These are phyloP conservation scores for Troglohyphantes excavatus DNA, from an alignment of 2,888 invertebrate genomes.

Conservation along the genomic window DNA sequence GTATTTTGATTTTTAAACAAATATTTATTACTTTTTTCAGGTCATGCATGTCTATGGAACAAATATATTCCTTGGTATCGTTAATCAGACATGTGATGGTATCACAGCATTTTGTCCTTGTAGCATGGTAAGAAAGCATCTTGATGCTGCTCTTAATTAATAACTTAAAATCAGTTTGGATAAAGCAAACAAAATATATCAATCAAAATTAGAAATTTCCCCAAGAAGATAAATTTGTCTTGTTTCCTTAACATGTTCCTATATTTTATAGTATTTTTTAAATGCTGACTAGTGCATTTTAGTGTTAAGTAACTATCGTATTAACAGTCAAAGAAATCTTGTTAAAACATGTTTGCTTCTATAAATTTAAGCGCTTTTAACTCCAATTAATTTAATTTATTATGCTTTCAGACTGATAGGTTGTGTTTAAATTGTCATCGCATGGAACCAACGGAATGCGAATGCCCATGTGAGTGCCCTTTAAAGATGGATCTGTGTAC, in stretches of 20 bases:
- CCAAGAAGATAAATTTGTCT: too few relatives aligned
- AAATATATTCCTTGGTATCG: slow-evolving; percentile 93
- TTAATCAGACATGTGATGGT: slow-evolving; percentile 92
- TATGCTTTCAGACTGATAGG: slow-evolving; percentile 86
- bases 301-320: too few relatives aligned
- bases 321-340: too few relatives aligned
- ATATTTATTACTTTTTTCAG: slow-evolving; percentile 79
- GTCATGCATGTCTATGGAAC: slow-evolving; percentile 88
- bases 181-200: too few relatives aligned
- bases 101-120: slow-evolving; percentile 94
- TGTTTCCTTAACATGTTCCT: too few relatives aligned
- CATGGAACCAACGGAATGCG: slow-evolving; percentile 96
- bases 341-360: not conserved
- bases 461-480: slow-evolving; percentile 95
- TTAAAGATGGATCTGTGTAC: slow-evolving; percentile 85
- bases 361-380: too few relatives aligned
- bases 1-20: too few relatives aligned
- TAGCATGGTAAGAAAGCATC: slow-evolving; percentile 86
- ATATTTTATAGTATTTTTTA: too few relatives aligned
- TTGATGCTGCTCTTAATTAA: too few relatives aligned
- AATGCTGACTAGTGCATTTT: too few relatives aligned
- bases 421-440: slow-evolving; percentile 95
- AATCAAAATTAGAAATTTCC: too few relatives aligned
- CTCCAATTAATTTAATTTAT: not conserved
- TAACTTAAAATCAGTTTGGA: too few relatives aligned